Evolutionary conservation across 2,888 invertebrate genomes (phyloP).

Genomic region (Sarcophaga caerulescens): DNA sequence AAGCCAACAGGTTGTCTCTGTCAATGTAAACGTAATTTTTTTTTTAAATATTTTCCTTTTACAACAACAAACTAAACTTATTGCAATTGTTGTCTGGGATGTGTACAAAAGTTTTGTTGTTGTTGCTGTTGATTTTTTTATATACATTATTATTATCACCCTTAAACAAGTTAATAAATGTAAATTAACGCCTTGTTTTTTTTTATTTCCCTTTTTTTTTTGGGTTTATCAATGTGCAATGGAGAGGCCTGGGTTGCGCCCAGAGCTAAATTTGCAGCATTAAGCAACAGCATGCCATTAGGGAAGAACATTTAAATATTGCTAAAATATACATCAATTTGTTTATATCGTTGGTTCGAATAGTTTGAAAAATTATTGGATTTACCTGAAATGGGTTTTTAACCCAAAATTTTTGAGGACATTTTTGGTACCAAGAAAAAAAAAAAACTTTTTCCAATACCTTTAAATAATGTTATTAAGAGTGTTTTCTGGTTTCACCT

Average conservation of each 20-base stretch:
- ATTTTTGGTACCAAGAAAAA: no score
- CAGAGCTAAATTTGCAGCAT: slow-evolving; percentile 42
- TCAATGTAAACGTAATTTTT: background rate
- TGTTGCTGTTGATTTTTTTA: no score
- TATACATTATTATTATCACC: slow-evolving; percentile 64
- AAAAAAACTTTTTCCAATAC: no score
- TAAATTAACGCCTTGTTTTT: slow-evolving; percentile 74
- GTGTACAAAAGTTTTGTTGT: slow-evolving; percentile 64
- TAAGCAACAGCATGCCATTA: slow-evolving; percentile 19
- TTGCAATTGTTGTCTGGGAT: slow-evolving; percentile 48
- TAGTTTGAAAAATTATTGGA: no score
- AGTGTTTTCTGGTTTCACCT: no score
- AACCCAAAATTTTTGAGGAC: no score
- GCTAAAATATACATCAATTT: no score
- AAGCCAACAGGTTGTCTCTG: slow-evolving; percentile 56
- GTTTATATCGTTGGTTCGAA: no score
- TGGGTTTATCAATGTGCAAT: background rate
- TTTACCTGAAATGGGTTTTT: no score
- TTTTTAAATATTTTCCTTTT: background rate
- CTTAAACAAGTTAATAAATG: slow-evolving; percentile 76
- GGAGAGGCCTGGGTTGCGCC: slow-evolving; percentile 1
- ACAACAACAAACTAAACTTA: slow-evolving; percentile 43
- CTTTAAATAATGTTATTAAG: no score
- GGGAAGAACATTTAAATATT: background rate
- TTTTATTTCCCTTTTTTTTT: background rate